Base-by-base conservation (phyloP, 92 coral and sea anemone species). In the Plumapathes pennacea region DNA sequence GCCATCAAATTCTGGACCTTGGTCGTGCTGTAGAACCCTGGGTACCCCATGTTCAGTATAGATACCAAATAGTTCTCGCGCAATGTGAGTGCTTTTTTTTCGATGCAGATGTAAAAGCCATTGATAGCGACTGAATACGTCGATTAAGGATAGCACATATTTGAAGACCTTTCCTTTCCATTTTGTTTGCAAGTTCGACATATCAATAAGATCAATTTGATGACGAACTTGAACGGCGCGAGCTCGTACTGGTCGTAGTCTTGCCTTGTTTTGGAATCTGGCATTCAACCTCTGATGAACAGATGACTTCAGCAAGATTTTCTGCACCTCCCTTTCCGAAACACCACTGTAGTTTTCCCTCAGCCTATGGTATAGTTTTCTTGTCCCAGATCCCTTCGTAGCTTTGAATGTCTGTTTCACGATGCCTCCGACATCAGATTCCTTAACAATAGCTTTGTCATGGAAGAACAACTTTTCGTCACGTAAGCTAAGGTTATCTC, bases 241-340 rank as follows among this genome's bases (percentile, higher is more conserved):
- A 31, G 77, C 68, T 3, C 22, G 32, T 27, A 46, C 67, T 10
- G 68, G 68, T 43, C 28, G 57, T 10, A 54, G 55, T 28, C 25
- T 54, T 19, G 73, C 64, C 74, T 54, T 67, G 41, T 54, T 67
- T 19, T 36, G n/a, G 45, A 54, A 67, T 15, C 20, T 70, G 1
- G 60, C 68, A 20, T 70, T 70, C 12, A 72, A 62, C 79, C 44
- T 72, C 36, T 72, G 79, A 31, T 60, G 79, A 30, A 72, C 33
- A 19, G 57, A 30, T 10, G 70, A 72, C 28, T 72, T 55, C 33
- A 31, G 38, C 33, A 72, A 51, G 15, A 72, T 70, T 21, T 25
- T 34, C 32, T 54, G 33, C 53, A 72, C 79, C 36, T 72, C 79
- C 50, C 79, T 51, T 46, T 72, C 70, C 29, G 65, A 69, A 13